phyloP scores from a whole-genome alignment of 35 echinoderm and acorn worm species.

The Nesometra sesokonis region DNA sequence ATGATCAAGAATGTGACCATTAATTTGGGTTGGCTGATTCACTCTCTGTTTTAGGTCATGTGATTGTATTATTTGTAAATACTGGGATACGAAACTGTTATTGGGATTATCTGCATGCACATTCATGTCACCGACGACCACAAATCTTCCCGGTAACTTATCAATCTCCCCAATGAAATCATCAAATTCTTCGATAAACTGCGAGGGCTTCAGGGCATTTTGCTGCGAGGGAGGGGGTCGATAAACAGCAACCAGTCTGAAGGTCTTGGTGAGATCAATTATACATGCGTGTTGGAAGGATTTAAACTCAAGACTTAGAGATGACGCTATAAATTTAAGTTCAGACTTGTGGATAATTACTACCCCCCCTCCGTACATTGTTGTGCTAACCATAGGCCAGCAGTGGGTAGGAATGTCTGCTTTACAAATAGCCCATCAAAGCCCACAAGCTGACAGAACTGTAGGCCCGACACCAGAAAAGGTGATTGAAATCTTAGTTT shows the following conservation, averaged over 20 bases:
- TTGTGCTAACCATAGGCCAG: too few species aligned
- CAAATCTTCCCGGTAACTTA: not conserved
- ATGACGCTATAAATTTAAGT: not conserved
- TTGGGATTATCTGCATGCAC: not conserved
- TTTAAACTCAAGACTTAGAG: not conserved
- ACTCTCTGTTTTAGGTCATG: not conserved
- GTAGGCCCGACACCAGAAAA: too few species aligned
- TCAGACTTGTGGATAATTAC: not conserved
- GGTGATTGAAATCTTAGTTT: too few species aligned
- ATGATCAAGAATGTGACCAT: too few species aligned
- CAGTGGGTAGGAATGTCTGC: too few species aligned
- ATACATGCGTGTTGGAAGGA: not conserved
- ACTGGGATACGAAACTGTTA: not conserved
- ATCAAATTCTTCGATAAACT: constrained; percentile 13
- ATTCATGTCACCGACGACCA: constrained; percentile 3
- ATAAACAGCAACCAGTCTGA: not conserved
- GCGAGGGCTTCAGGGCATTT: not conserved
- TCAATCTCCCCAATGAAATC: not conserved
- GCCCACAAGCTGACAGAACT: too few species aligned
- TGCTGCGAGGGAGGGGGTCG: not conserved
- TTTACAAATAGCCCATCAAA: too few species aligned
- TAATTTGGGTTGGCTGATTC: too few species aligned
- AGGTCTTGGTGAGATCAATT: not conserved
- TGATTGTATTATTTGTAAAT: not conserved
- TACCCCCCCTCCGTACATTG: not conserved